phyloP scores from a whole-genome alignment of 2,113 vertebrate genomes.

The Strigops habroptila region DNA sequence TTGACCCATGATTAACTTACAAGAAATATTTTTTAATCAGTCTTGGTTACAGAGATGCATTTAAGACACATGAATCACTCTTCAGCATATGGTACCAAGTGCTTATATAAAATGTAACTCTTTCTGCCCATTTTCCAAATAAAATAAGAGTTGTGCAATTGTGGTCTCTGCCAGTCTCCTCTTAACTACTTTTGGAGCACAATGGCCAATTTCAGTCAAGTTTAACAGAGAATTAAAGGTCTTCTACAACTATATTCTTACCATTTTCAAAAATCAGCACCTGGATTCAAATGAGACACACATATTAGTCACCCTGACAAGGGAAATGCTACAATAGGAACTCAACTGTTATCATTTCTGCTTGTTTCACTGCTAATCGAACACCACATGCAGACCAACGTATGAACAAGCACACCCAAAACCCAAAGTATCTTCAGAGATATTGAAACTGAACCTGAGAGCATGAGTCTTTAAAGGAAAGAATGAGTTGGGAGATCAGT shows the following conservation, averaged over 20 bases:
- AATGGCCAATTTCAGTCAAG: neutral
- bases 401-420: neutral
- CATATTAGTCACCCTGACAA: neutral
- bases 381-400: neutral
- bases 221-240: neutral
- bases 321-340: neutral
- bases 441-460: neutral
- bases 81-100: neutral
- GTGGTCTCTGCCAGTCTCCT: neutral
- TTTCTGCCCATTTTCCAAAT: constrained; percentile 26
- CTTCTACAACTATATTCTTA: neutral
- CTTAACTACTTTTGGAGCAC: neutral
- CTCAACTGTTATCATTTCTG: neutral
- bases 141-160: constrained; percentile 14
- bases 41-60: neutral
- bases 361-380: neutral
- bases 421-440: neutral
- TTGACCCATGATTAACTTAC: neutral
- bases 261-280: neutral
- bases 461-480: neutral
- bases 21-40: neutral
- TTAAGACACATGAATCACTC: neutral
- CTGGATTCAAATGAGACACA: neutral
- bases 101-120: neutral
- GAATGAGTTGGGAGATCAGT: neutral